A percentile compares a stretch with the other conserved stretches of the same genome.
phyloP scores from a whole-genome alignment of 2,113 vertebrate species.

The Prionailurus viverrinus region DNA sequence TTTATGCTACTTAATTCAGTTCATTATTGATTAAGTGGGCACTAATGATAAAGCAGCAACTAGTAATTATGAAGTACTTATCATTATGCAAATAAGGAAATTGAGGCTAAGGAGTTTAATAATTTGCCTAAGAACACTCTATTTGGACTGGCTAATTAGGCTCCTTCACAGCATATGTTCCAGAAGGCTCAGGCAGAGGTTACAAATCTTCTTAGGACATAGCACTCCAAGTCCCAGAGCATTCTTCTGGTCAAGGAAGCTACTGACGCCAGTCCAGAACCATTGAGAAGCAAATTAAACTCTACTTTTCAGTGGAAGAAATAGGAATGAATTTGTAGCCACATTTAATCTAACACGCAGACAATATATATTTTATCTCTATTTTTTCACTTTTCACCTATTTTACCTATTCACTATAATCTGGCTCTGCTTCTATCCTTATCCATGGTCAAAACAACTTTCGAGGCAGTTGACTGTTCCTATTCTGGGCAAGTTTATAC shows the following conservation, averaged over 20 bases:
- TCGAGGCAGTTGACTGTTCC: background rate
- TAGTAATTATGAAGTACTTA: background rate
- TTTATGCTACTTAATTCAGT: conserved; percentile 27
- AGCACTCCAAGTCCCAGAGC: background rate
- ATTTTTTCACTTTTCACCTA: background rate
- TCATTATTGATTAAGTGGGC: background rate
- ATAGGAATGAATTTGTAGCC: background rate
- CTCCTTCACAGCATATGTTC: background rate
- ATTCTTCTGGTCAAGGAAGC: background rate
- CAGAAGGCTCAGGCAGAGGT: background rate
- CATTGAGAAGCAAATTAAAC: background rate
- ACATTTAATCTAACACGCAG: background rate
- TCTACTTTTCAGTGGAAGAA: background rate
- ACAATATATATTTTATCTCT: background rate
- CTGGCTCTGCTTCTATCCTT: background rate
- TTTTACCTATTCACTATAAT: background rate
- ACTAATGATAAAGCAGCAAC: background rate
- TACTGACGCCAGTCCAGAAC: background rate
- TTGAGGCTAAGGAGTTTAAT: background rate
- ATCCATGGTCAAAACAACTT: background rate
- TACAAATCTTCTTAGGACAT: background rate
- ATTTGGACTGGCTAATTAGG: background rate
- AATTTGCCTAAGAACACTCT: background rate
- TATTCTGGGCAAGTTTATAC: background rate
- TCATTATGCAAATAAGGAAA: conserved; percentile 33